phyloP scores from a whole-genome alignment of 1,140 invertebrate genomes.

The Drosophila tani region DNA sequence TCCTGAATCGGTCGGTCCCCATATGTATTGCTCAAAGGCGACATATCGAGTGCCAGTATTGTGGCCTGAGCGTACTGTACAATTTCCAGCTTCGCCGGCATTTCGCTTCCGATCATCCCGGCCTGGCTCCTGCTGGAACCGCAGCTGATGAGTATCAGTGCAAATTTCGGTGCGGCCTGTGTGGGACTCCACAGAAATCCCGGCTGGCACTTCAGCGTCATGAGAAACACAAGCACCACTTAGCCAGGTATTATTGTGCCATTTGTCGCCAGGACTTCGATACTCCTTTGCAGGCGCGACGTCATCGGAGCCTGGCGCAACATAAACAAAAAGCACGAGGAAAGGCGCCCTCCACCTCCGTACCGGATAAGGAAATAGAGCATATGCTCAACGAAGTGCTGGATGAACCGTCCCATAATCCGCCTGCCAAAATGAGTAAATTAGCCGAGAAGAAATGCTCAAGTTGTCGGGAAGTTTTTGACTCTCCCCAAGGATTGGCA shows the following conservation, averaged over 20 bases:
- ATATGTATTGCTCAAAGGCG: constrained; percentile 90
- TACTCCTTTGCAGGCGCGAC: constrained; percentile 87
- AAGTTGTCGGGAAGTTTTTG: constrained; percentile 70
- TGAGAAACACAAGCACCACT: constrained; percentile 86
- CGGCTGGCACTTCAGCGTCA: constrained; percentile 89
- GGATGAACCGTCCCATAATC: constrained; percentile 14
- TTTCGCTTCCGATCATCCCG: constrained; percentile 85
- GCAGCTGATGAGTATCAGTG: constrained; percentile 89
- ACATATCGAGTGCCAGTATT: constrained; percentile 84
- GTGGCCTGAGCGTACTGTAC: constrained; percentile 88
- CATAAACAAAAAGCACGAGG: constrained; percentile 82
- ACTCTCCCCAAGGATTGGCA: constrained; percentile 87
- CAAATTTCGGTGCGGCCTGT: constrained; percentile 87
- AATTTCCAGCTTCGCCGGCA: constrained; percentile 90
- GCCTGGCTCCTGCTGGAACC: constrained; percentile 65
- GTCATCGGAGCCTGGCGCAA: constrained; percentile 88
- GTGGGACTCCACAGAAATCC: constrained; percentile 87
- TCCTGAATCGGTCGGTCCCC: constrained; percentile 92
- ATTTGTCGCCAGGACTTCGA: constrained; percentile 88
- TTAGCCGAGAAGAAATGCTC: constrained; percentile 23
- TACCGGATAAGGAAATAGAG: constrained; percentile 46
- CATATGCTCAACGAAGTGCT: constrained; percentile 51
- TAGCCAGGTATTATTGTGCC: constrained; percentile 88
- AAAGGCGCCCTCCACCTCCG: neutral
- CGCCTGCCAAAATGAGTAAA: constrained; percentile 18